A percentile compares a stretch with the other conserved stretches of the same genome.
Evolutionary conservation across 1,140 invertebrate species (phyloP).

Genomic region (Steinernema feltiae): DNA sequence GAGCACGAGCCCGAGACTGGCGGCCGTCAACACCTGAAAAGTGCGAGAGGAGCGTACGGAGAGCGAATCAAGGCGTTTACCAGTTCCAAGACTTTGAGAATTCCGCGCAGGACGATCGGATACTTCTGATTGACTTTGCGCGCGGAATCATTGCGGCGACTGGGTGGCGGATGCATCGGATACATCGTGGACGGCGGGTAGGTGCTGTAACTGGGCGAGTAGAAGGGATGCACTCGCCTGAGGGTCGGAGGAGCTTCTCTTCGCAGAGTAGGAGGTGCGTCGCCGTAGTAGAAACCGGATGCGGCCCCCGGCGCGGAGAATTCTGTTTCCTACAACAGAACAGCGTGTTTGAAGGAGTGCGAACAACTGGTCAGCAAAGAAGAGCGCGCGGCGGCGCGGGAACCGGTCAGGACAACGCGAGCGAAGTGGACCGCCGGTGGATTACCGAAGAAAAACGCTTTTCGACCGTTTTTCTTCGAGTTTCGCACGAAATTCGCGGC

Average conservation of each 20-base stretch:
- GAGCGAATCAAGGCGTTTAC: neutral
- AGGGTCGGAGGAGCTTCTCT: conserved; percentile 15
- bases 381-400: neutral
- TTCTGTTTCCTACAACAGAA: conserved; percentile 13
- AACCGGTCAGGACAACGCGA: neutral
- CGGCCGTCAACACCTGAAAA: conserved; percentile 36
- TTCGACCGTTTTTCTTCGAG: no score
- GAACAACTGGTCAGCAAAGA: neutral
- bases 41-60: neutral
- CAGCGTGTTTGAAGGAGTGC: neutral
- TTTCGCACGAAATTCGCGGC: no score
- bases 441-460: neutral
- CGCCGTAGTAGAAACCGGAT: conserved; percentile 19
- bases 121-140: conserved; percentile 17
- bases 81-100: conserved; percentile 20
- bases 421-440: neutral
- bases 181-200: conserved; percentile 37
- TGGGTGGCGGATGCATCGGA: conserved; percentile 11
- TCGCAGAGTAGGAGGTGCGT: conserved; percentile 11
- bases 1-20: conserved; percentile 35
- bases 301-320: conserved; percentile 9
- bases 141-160: neutral
- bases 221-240: conserved; percentile 27
- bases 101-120: conserved; percentile 18
- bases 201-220: conserved; percentile 34